phyloP scores from a whole-genome alignment of 2,113 vertebrate species.

The Elephas maximus region DNA sequence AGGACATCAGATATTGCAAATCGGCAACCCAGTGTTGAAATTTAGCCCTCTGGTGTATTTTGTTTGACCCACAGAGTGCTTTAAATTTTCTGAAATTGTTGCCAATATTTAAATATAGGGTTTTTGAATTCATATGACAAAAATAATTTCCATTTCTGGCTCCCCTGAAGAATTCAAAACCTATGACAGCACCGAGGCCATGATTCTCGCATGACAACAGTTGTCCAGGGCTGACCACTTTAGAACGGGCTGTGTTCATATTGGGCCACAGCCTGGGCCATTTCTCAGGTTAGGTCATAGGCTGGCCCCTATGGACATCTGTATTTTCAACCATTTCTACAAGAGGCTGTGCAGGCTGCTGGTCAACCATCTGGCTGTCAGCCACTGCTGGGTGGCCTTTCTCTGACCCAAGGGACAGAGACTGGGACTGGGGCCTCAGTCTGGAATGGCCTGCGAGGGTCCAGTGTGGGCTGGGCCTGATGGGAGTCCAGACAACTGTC shows the following conservation, averaged over 20 bases:
- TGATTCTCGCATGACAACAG: not conserved
- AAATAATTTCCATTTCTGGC: not conserved
- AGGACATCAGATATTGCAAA: fast-evolving
- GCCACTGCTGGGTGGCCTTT: not conserved
- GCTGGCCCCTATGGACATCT: not conserved
- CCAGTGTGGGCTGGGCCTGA: not conserved
- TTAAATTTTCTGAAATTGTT: not conserved
- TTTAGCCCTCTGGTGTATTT: not conserved
- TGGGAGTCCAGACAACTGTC: not conserved
- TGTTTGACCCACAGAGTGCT: not conserved
- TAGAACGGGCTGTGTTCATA: no score
- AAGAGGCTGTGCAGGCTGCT: not conserved
- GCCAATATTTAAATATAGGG: not conserved
- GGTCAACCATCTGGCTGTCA: no score
- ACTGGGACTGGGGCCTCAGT: not conserved
- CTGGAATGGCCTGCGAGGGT: not conserved
- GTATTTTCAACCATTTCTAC: not conserved
- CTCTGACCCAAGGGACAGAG: not conserved
- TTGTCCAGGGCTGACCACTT: not conserved
- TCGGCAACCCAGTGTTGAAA: fast-evolving
- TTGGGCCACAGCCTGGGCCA: not conserved
- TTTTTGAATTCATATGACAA: not conserved
- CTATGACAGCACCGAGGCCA: no score
- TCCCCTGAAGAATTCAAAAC: not conserved
- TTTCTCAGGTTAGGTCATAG: not conserved